phyloP scores from a whole-genome alignment of 2,888 invertebrate species.

The Creontiades dilutus region DNA sequence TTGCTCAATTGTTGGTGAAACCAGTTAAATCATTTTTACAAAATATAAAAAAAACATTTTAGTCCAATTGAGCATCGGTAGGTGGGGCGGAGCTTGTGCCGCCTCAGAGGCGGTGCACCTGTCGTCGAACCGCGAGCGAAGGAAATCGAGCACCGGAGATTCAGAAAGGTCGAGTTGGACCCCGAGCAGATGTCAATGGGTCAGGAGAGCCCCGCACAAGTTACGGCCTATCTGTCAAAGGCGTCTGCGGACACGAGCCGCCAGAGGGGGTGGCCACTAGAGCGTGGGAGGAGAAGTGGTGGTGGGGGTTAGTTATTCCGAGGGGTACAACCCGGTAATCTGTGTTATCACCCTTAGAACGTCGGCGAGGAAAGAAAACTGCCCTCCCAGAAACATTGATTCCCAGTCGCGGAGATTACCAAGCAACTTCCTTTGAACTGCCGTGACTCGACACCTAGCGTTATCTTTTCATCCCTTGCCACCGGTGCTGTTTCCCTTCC shows the following conservation, averaged over 20 bases:
- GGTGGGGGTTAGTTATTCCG: neutral
- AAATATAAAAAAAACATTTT: too few species aligned
- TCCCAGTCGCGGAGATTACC: conserved; percentile 27
- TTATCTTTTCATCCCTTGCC: conserved; percentile 52
- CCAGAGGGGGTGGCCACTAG: neutral
- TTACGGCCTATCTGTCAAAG: conserved; percentile 19
- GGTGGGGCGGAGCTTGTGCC: neutral
- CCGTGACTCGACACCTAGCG: conserved; percentile 36
- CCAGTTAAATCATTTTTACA: too few species aligned
- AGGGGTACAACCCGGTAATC: conserved; percentile 33
- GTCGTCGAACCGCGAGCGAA: neutral
- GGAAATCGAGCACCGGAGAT: neutral
- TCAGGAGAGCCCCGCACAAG: conserved; percentile 21
- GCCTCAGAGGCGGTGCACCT: neutral
- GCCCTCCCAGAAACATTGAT: neutral
- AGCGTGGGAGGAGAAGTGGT: neutral
- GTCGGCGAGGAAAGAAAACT: neutral
- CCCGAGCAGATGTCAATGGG: conserved; percentile 36
- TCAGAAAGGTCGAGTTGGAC: neutral
- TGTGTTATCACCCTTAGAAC: neutral
- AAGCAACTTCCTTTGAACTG: conserved; percentile 41
- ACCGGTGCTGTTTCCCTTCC: conserved; percentile 22
- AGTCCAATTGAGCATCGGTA: too few species aligned
- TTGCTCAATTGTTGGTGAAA: too few species aligned
- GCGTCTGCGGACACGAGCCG: neutral